Evolutionary conservation across 2,797 vertebrate genomes (phyloP), one percentile per base, ranked within the genome.

Genomic region (Anguilla megastoma): DNA sequence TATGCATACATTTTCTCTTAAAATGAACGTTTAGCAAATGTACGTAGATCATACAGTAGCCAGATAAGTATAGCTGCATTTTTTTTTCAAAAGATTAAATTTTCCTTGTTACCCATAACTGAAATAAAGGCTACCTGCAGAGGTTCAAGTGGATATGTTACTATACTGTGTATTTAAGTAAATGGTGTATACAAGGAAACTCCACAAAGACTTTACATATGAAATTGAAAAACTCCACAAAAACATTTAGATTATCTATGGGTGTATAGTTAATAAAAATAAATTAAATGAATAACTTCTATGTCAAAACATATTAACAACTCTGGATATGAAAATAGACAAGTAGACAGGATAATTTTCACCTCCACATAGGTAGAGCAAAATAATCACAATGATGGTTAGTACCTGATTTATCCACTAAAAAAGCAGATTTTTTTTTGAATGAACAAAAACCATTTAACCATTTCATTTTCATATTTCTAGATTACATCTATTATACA

Each of bases 401-500:
- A 95, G 94, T 96, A 94, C 92, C 92, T 93, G 91, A 91, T 92
- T 90, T 91, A 93, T 89, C 90, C 79, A 90, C 92, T 95, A 95
- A 95, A 93, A 94, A 95, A 95, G 63, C 63, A 92, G 92, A 85
- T 88, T 92, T 95, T 93, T 4, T 94, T 93, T 94, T 93, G 94
- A 95, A 95, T 92, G 90, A 94, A 93, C 86, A 89, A 92, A 87
- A 91, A 88, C 90, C 54, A 84, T 92, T 88, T 89, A 86, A 93
- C 90, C 74, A 88, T 93, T 93, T 91, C 88, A 58, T 90, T 92
- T 90, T 88, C 89, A 96, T 93, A 95, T 92, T 94, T 95, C 95
- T 97, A 96, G 96, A 96, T 94, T 96, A 95, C 92, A 96, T 95
- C 96, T 97, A 96, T 95, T 92, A 97, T 95, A 97, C 94, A 96